Conservation (phyloP, 2,888 invertebrate species). For the Timema cristinae region DNA sequence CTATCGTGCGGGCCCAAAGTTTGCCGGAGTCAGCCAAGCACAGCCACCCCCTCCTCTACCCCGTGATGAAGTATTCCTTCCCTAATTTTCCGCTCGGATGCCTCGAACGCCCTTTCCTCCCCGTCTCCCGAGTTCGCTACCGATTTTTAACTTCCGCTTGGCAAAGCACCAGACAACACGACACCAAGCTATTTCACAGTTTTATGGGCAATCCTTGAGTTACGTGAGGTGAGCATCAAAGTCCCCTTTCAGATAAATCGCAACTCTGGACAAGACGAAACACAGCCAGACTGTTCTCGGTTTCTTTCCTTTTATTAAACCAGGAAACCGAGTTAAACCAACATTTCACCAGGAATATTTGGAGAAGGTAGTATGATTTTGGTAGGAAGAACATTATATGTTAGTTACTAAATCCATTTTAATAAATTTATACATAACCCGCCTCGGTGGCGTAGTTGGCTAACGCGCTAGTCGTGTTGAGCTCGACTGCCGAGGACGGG, state of each 20-base stretch:
- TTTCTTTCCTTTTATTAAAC: no score
- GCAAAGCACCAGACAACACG: constrained; percentile 12
- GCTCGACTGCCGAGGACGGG: no score
- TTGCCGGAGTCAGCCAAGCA: background rate
- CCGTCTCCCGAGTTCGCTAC: no score
- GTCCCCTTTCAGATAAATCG: background rate
- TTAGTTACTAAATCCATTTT: no score
- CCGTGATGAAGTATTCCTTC: constrained; percentile 19
- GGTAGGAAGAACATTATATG: no score
- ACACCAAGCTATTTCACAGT: constrained; percentile 20
- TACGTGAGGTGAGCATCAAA: background rate
- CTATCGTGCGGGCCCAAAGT: constrained; percentile 6
- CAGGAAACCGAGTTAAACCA: no score
- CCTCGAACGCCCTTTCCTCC: no score
- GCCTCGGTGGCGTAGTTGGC: no score
- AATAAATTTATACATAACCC: no score
- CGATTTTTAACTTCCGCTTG: constrained; percentile 23
- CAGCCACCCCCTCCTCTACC: background rate
- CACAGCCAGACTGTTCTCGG: background rate
- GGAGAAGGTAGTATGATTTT: no score
- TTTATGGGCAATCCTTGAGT: constrained; percentile 13
- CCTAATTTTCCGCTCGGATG: constrained; percentile 26
- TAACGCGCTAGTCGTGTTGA: no score
- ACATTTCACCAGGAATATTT: no score
- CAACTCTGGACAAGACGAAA: background rate